These are phyloP conservation scores for Streptopelia turtur DNA, from an alignment of 2,797 vertebrate species.

Conservation along the genomic window DNA sequence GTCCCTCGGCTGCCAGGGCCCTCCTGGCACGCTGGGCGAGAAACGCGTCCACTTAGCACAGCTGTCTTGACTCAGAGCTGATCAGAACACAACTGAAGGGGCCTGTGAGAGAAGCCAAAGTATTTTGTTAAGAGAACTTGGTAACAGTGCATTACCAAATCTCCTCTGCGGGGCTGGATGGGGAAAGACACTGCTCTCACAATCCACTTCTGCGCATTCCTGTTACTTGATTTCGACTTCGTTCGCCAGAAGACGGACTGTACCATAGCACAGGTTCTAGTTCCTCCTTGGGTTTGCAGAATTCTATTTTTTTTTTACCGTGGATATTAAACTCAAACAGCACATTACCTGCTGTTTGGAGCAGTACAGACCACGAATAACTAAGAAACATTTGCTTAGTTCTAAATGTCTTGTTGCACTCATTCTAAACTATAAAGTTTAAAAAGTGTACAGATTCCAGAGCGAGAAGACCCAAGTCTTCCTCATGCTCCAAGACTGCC, in stretches of 20 bases:
- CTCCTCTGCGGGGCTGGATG: rapidly evolving
- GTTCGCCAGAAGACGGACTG: background rate
- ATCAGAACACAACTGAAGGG: background rate
- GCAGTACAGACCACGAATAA: background rate
- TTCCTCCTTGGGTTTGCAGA: background rate
- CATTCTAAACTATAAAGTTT: background rate
- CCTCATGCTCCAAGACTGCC: background rate
- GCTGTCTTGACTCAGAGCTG: background rate
- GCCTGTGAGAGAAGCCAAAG: background rate
- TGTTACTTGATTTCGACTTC: background rate
- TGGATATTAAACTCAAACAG: background rate
- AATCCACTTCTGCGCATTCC: background rate
- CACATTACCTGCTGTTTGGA: background rate
- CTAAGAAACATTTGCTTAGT: background rate
- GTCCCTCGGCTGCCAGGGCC: background rate
- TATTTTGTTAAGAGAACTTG: background rate
- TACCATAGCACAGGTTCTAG: background rate
- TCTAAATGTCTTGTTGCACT: background rate
- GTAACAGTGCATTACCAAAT: background rate
- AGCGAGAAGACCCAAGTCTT: background rate
- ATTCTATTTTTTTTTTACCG: background rate
- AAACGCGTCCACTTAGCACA: rapidly evolving
- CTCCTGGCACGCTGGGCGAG: background rate
- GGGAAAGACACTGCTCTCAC: background rate
- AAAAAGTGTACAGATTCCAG: background rate